Percentiles rank a stretch among this genome's conserved stretches.
phyloP scores from a whole-genome alignment of 2,888 invertebrate species.

The Petrolisthes cinctipes region DNA sequence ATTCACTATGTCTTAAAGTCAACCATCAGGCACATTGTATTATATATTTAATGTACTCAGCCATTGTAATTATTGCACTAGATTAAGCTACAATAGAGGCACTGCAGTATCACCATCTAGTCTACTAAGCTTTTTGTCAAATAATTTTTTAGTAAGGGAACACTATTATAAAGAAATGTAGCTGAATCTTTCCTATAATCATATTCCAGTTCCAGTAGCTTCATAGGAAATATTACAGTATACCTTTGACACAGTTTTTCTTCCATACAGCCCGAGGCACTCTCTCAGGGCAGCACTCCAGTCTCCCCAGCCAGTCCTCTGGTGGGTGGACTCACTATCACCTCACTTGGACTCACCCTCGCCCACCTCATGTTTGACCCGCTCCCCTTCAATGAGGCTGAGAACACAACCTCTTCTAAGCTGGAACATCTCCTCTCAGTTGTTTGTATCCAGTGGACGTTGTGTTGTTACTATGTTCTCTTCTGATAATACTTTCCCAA shows the following conservation, averaged over 20 bases:
- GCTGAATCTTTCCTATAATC: background rate
- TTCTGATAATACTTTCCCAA: background rate
- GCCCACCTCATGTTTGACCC: constrained; percentile 67
- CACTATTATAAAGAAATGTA: too few relatives aligned
- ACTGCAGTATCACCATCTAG: too few relatives aligned
- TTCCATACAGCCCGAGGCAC: constrained; percentile 79
- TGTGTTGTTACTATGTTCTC: background rate
- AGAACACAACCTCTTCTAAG: constrained; percentile 88
- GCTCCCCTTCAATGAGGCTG: constrained; percentile 84
- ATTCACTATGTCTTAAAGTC: too few relatives aligned
- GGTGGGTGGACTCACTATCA: constrained; percentile 67
- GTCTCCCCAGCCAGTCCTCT: constrained; percentile 80
- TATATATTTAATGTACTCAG: too few relatives aligned
- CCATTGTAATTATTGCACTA: too few relatives aligned
- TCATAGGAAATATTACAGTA: constrained; percentile 1
- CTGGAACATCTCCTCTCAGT: constrained; percentile 90
- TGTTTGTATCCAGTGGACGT: constrained; percentile 71
- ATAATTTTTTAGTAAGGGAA: too few relatives aligned
- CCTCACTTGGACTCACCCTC: constrained; percentile 62
- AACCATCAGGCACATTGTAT: too few relatives aligned
- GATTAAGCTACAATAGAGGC: too few relatives aligned
- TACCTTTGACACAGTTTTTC: constrained; percentile 17
- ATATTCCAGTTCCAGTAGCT: background rate
- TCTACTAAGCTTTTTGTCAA: too few relatives aligned
- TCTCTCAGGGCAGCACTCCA: constrained; percentile 87